A percentile compares a stretch with the other conserved stretches of the same genome.
Evolutionary conservation across 2,797 vertebrate species (phyloP).

Genomic region (Gallinago nigripennis): DNA sequence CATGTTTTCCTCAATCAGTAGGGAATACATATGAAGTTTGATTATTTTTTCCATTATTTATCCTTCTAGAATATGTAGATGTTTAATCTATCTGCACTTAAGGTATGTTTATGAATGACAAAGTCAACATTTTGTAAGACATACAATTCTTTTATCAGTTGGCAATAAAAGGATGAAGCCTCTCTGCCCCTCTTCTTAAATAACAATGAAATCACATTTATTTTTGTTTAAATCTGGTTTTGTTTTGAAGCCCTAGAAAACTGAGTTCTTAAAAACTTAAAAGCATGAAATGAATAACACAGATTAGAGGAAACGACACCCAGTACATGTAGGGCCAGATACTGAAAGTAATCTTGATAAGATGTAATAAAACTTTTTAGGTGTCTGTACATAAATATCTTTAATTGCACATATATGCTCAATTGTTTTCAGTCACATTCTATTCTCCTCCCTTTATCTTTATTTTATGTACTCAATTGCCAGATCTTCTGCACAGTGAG

Average conservation of each 20-base stretch:
- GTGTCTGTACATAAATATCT: not conserved
- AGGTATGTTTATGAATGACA: not conserved
- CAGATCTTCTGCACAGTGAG: not conserved
- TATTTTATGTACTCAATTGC: not conserved
- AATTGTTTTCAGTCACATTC: not conserved
- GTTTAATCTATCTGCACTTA: not conserved
- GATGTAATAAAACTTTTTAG: not conserved
- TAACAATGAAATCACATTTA: not conserved
- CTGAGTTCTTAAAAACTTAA: not conserved
- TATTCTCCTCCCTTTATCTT: not conserved
- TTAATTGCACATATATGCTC: not conserved
- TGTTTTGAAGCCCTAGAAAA: not conserved
- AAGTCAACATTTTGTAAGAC: not conserved
- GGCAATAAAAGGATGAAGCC: not conserved
- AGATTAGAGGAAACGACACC: not conserved
- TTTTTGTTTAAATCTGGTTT: not conserved
- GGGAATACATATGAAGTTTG: not conserved
- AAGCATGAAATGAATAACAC: not conserved
- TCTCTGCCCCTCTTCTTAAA: not conserved
- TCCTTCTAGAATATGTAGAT: not conserved
- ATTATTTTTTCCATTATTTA: not conserved
- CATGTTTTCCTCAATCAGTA: not conserved
- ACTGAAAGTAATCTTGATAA: not conserved
- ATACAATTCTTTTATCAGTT: not conserved
- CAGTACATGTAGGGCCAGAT: fast-evolving